These are phyloP conservation scores for Gnathonemus longibarbis DNA, from an alignment of 2,113 vertebrate species.

Conservation along the genomic window DNA sequence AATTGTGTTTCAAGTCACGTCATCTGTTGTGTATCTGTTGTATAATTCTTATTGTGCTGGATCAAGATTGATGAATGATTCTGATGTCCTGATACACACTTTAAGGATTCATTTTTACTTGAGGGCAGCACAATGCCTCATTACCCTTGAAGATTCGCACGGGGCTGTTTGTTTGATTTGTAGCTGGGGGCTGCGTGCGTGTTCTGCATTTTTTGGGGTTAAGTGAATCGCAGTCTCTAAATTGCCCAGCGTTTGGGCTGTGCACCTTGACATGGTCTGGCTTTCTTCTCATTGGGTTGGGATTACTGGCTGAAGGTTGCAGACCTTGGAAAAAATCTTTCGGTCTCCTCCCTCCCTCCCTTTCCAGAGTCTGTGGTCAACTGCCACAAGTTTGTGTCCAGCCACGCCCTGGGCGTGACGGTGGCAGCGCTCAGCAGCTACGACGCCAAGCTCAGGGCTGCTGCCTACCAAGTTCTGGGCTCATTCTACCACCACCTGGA, in stretches of 20 bases:
- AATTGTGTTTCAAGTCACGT: background rate
- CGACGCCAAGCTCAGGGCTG: conserved; percentile 72
- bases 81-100: background rate
- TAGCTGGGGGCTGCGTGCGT: background rate
- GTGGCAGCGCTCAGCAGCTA: conserved; percentile 85
- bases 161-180: background rate
- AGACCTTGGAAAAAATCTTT: background rate
- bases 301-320: too few relatives aligned
- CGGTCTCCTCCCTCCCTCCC: background rate
- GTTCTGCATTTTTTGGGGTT: background rate
- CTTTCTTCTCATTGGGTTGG: background rate
- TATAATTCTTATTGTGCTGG: background rate
- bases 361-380: conserved; percentile 77
- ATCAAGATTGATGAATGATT: background rate
- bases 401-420: conserved; percentile 75
- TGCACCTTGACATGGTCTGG: background rate
- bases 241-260: background rate
- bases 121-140: background rate
- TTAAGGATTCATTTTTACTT: too few relatives aligned
- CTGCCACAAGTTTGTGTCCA: conserved; percentile 82
- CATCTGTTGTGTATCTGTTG: background rate
- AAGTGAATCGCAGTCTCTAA: background rate
- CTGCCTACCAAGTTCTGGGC: conserved; percentile 71
- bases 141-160: background rate
- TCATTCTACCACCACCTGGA: conserved; percentile 82